Percentiles rank a stretch among this genome's conserved stretches.
Evolutionary conservation across 2,888 invertebrate species (phyloP).

Genomic region (Leucozona laternaria): DNA sequence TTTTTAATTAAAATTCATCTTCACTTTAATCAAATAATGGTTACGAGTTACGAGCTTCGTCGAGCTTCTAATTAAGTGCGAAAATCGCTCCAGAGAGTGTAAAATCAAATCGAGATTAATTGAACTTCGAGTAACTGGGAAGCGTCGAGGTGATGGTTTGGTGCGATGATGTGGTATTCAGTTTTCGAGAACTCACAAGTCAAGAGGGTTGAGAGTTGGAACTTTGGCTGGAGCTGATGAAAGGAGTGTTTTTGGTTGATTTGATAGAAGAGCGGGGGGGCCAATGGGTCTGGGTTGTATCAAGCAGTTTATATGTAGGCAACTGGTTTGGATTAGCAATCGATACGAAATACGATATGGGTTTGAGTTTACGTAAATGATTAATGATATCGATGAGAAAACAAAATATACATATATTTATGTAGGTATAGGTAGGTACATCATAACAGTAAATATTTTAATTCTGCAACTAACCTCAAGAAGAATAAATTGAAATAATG

Average conservation of each 20-base stretch:
- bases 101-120: slow-evolving; percentile 83
- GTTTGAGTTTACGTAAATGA: slow-evolving; percentile 28
- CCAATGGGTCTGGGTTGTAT: too few species aligned
- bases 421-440: too few species aligned
- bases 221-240: neutral
- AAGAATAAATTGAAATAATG: too few species aligned
- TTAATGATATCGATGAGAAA: slow-evolving; percentile 14
- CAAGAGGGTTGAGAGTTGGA: slow-evolving; percentile 9
- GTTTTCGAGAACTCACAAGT: slow-evolving; percentile 21
- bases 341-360: slow-evolving; percentile 12
- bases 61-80: slow-evolving; percentile 83
- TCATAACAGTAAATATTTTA: too few species aligned
- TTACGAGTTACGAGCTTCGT: slow-evolving; percentile 75
- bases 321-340: slow-evolving; percentile 31
- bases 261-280: neutral
- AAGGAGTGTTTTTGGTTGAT: slow-evolving; percentile 40
- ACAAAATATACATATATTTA: too few species aligned
- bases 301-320: slow-evolving; percentile 11
- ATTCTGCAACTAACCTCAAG: too few species aligned
- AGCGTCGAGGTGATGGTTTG: neutral
- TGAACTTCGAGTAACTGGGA: slow-evolving; percentile 71
- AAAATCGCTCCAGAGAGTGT: slow-evolving; percentile 82
- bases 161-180: slow-evolving; percentile 25
- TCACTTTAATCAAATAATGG: slow-evolving; percentile 84
- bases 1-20: slow-evolving; percentile 84